phyloP scores from a whole-genome alignment of 1,140 invertebrate genomes.

The Triops cancriformis region DNA sequence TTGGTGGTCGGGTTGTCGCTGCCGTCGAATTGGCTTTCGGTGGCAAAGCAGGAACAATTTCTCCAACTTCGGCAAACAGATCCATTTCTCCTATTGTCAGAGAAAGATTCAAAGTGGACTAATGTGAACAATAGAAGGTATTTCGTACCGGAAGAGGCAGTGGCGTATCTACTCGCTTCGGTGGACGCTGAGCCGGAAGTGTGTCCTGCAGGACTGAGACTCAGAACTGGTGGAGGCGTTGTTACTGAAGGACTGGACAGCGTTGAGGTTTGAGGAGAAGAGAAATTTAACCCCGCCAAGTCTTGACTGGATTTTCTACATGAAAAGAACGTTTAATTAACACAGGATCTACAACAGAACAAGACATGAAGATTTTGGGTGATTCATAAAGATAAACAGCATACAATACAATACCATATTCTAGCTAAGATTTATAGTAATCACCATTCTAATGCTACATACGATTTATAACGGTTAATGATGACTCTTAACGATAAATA shows the following conservation, averaged over 20 bases:
- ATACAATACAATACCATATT: too few species aligned
- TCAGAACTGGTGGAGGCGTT: slow-evolving; percentile 57
- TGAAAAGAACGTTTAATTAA: too few species aligned
- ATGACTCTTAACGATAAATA: too few species aligned
- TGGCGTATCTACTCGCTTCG: slow-evolving; percentile 17
- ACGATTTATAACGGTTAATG: too few species aligned
- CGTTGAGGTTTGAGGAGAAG: slow-evolving; percentile 70
- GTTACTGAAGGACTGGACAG: slow-evolving; percentile 65
- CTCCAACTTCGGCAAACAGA: slow-evolving; percentile 71
- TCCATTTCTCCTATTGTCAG: slow-evolving; percentile 57
- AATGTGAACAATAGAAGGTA: neutral
- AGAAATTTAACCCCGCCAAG: slow-evolving; percentile 63
- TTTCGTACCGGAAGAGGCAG: slow-evolving; percentile 17
- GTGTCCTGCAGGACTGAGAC: slow-evolving; percentile 47
- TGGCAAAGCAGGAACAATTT: slow-evolving; percentile 53
- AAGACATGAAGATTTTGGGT: too few species aligned
- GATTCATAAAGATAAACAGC: too few species aligned
- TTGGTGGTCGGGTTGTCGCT: slow-evolving; percentile 44
- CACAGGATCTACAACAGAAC: too few species aligned
- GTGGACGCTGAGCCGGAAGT: slow-evolving; percentile 18
- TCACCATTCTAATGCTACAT: too few species aligned
- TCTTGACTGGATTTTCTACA: slow-evolving; percentile 63
- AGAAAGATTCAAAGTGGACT: neutral
- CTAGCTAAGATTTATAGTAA: too few species aligned
- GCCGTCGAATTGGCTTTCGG: slow-evolving; percentile 44